These are phyloP conservation scores for Meteorus colon DNA, from an alignment of 2,888 invertebrate species.

Conservation along the genomic window DNA sequence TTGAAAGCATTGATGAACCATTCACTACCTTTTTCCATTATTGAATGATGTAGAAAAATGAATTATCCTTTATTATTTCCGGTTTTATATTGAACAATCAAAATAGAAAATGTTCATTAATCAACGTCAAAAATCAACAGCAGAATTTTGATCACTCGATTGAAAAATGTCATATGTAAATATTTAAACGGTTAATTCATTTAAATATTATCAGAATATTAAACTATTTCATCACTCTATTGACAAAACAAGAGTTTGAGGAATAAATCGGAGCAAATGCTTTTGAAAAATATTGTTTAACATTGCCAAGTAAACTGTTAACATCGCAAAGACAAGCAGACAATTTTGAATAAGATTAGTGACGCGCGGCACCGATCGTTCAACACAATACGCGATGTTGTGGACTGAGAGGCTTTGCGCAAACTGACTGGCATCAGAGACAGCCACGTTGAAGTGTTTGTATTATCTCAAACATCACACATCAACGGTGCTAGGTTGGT, in stretches of 20 bases:
- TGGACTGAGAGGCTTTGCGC: conserved; percentile 50
- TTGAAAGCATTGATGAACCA: conserved; percentile 51
- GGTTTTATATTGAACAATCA: background rate
- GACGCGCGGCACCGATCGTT: conserved; percentile 14
- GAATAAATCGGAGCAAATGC: no score
- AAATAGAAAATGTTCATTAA: no score
- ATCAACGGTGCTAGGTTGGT: conserved; percentile 11
- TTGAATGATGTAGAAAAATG: background rate
- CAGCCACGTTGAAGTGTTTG: conserved; percentile 48
- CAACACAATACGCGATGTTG: conserved; percentile 48
- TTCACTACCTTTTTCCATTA: conserved; percentile 50
- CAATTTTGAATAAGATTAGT: background rate
- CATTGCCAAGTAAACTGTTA: background rate
- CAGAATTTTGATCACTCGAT: no score
- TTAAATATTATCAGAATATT: no score
- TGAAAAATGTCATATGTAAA: no score
- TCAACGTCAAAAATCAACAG: no score
- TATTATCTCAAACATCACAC: conserved; percentile 52
- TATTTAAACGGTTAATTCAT: no score
- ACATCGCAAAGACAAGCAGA: background rate
- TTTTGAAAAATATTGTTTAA: no score
- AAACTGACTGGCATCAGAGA: conserved; percentile 49
- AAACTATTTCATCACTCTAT: no score
- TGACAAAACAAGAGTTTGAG: no score
- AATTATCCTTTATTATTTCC: background rate